Base-by-base conservation (phyloP, 2,113 vertebrate genomes). In the Prinia subflava region DNA sequence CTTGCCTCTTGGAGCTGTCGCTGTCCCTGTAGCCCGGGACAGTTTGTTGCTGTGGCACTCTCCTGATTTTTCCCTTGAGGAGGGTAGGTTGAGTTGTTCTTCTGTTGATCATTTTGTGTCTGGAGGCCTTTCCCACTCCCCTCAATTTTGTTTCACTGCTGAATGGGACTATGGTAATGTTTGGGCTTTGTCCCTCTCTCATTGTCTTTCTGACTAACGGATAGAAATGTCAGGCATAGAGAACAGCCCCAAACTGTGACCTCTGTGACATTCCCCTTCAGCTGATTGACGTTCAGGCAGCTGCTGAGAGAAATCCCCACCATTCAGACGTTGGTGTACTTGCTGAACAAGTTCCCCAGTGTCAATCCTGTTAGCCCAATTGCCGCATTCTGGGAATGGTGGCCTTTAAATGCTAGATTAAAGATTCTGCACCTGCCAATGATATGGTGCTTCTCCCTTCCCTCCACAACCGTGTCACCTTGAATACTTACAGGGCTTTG, bases 171-270 rank as follows among this genome's bases (percentile, higher is more conserved):
- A 95, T 96, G 90, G 87, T 90, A 96, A 96, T 95, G 91, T 69
- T 12, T 53, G 67, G 83, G 89, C 96, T 96, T 96, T 97, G 94
- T 95, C 59, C 69, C 63, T 88, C 74, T 63, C 57, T 50, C 80
- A 96, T 97, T 97, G 95, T 97, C 81, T 94, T 89, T 23, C 64
- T 92, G 87, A 94, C 92, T 97, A 96, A 90, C 6, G 35, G 95
- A 95, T 95, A 92, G 94, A 96, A 97, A 95, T 92, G 88, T 95
- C 89, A 95, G 87, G 73, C 93, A 89, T 95, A 95, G 91, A 95
- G 91, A 96, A 55, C 89, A 92, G 83, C 83, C 87, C 87, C 87
- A 83, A 91, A 85, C 35, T 21, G 55, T 96, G 96, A 96, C 95
- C 95, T 79, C 93, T 96, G 80, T 83, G 89, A 82, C 87, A 71